Base-by-base conservation (phyloP, 2,797 vertebrate species). In the Acrocephalus scirpaceus region DNA sequence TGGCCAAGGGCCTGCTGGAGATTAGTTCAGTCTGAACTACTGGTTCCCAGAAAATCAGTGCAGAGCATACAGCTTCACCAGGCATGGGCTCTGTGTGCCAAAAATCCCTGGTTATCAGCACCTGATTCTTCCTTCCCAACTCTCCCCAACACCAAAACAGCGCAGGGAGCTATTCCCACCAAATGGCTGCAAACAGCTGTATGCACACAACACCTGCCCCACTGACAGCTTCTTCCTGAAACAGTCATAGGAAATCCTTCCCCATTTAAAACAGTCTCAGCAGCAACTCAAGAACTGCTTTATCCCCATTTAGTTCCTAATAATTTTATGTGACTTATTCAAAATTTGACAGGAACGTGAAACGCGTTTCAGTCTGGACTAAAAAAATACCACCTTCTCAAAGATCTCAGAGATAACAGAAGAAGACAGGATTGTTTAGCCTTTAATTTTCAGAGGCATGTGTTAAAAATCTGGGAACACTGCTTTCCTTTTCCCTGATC, bases 401-500 rank as follows among this genome's bases (percentile, higher is more conserved):
- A 90, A 88, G 82, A 40, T 7, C 71, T 64, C 47, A 69, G 75
- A 86, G 69, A 14, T 7, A 66, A 53, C 21, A 78, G n/a, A 86
- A 93, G 50, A 56, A 91, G 65, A 66, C 25, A 72, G 40, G 32
- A 82, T 66, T 81, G 26, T 73, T 94, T 53, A 69, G 65, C 64
- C 72, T 82, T 82, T 64, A 18, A 34, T 94, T 95, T 88, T 77
- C 86, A 89, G n/a, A 85, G 17, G 11, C 18, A 38, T 2, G 11
- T 11, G 5, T 50, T 85, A 51, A 88, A 69, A 77, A 82, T 60
- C 83, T 67, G 27, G n/a, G 74, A 92, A 67, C 26, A 21, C 16
- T 85, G 90, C 57, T 54, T 92, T 89, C 83, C 67, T 92, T 94
- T 87, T 71, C 36, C 86, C 90, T 50, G 22, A 88, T 87, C 83